Conservation (phyloP, 2,113 vertebrate genomes). For the Hipposideros armiger region DNA sequence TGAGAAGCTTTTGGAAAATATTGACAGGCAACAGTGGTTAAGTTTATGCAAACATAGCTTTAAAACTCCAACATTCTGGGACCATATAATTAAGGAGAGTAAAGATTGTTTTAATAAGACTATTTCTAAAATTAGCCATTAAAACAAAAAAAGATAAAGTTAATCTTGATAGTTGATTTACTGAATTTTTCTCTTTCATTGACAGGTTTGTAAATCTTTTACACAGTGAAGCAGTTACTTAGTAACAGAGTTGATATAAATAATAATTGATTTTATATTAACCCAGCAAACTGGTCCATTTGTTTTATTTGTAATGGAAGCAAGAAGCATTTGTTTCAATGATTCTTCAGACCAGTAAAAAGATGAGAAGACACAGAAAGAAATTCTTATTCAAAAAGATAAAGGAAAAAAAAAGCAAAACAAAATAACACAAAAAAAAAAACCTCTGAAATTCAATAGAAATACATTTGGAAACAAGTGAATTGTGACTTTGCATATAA, state of each 20-base stretch:
- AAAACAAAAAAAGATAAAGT: slow-evolving; percentile 36
- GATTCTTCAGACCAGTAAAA: background rate
- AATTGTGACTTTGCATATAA: background rate
- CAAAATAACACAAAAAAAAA: background rate
- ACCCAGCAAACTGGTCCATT: background rate
- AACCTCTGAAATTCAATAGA: background rate
- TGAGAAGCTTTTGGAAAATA: slow-evolving; percentile 60
- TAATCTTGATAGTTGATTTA: slow-evolving; percentile 2
- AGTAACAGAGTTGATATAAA: slow-evolving; percentile 10
- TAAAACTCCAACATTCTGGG: slow-evolving; percentile 44
- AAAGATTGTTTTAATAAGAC: slow-evolving; percentile 26
- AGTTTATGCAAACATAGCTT: background rate
- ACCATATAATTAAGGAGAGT: background rate
- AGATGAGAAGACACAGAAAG: background rate
- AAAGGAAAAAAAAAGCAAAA: background rate
- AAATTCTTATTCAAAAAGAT: background rate
- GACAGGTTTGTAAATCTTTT: slow-evolving; percentile 50
- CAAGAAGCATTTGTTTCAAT: background rate
- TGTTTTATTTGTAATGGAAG: background rate
- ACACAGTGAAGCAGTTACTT: background rate
- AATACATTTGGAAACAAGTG: background rate
- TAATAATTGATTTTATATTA: slow-evolving; percentile 52
- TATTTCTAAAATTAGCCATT: background rate
- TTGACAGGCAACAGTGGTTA: background rate
- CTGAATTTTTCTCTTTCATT: background rate